Conservation (phyloP, 2,797 vertebrate species). For the Rhinogobio ventralis region DNA sequence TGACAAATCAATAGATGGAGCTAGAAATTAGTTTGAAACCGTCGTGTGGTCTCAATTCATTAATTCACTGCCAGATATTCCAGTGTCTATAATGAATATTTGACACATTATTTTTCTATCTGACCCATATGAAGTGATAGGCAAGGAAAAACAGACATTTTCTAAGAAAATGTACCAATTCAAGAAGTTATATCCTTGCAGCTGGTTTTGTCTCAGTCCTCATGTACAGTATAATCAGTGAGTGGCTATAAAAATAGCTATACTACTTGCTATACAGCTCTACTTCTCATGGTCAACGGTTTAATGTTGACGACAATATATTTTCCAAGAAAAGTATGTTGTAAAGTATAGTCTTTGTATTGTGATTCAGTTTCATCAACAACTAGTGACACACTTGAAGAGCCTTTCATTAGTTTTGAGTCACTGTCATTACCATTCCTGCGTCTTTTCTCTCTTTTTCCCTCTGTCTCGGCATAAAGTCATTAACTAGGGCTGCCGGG, state of each 20-base stretch:
- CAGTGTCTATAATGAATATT: not conserved
- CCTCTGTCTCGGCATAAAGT: slow-evolving; percentile 62
- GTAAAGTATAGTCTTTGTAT: not conserved
- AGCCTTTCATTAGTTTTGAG: slow-evolving; percentile 37
- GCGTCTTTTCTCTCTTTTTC: slow-evolving; percentile 61
- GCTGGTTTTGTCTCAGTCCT: not conserved
- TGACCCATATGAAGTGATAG: not conserved
- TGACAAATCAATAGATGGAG: not conserved
- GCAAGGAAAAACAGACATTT: not conserved
- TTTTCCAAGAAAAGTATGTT: not conserved
- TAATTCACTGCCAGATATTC: not conserved
- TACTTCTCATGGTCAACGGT: not conserved
- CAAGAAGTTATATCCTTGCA: not conserved
- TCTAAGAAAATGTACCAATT: not conserved
- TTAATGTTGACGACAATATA: not conserved
- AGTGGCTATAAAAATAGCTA: not conserved
- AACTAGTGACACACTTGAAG: slow-evolving; percentile 22
- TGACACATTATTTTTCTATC: not conserved
- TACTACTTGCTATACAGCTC: not conserved
- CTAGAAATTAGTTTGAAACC: not conserved
- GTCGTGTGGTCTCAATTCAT: not conserved
- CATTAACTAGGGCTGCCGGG: slow-evolving; percentile 60
- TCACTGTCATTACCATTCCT: slow-evolving; percentile 35
- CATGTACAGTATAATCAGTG: not conserved
- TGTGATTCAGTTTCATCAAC: slow-evolving; percentile 14